These are phyloP conservation scores for Neocrepidodera transversa DNA, from an alignment of 2,888 invertebrate genomes.

Conservation along the genomic window DNA sequence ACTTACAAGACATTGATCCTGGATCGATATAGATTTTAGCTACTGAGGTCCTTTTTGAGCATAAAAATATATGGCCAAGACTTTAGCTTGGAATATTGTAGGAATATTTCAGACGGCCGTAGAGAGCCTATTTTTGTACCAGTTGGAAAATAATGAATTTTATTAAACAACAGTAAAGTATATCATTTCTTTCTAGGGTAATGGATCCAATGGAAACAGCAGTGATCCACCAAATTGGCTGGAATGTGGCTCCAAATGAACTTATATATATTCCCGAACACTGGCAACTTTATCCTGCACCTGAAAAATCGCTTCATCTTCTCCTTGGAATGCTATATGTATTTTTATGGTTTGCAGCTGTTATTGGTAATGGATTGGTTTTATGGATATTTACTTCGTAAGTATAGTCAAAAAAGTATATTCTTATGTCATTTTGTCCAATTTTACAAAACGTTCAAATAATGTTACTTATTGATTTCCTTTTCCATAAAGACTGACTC, in stretches of 20 bases:
- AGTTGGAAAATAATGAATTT: no score
- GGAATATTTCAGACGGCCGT: not conserved
- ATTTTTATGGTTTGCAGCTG: constrained; percentile 71
- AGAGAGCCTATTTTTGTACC: no score
- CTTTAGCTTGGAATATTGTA: not conserved
- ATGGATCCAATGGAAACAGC: constrained; percentile 24
- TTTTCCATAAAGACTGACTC: not conserved
- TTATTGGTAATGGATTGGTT: constrained; percentile 84
- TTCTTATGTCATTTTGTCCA: no score
- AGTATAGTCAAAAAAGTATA: no score
- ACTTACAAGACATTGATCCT: no score
- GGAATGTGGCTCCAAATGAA: constrained; percentile 80
- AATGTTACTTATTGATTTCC: no score
- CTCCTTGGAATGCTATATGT: constrained; percentile 79
- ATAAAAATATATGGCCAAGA: not conserved
- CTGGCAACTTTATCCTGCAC: constrained; percentile 81
- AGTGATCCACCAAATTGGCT: constrained; percentile 63
- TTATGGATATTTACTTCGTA: constrained; percentile 84
- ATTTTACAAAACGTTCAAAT: no score
- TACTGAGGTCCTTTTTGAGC: no score
- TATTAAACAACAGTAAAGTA: not conserved
- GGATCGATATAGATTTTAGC: no score
- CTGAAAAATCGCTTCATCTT: constrained; percentile 82
- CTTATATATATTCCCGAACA: constrained; percentile 79
- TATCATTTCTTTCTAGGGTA: constrained; percentile 18